Conservation (phyloP, 2,797 vertebrate species). For the Microchirus variegatus region DNA sequence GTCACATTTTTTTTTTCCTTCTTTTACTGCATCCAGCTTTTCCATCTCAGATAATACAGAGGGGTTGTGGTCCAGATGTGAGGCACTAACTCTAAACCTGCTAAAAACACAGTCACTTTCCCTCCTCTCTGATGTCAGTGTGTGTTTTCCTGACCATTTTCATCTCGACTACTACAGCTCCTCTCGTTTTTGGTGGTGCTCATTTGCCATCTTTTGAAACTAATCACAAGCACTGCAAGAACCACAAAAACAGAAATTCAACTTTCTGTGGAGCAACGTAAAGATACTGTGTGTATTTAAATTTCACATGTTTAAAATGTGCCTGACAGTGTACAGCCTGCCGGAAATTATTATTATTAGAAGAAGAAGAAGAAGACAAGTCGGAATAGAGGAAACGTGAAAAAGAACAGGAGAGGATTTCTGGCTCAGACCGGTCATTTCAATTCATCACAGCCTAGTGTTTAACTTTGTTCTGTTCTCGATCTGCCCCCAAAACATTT, state of each 20-base stretch:
- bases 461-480: slow-evolving; percentile 14
- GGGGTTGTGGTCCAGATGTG: slow-evolving; percentile 74
- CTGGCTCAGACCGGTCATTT: slow-evolving; percentile 4
- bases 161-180: slow-evolving; percentile 11
- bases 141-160: slow-evolving; percentile 41
- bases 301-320: slow-evolving; percentile 1
- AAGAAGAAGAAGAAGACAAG: neutral
- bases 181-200: neutral
- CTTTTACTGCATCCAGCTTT: slow-evolving; percentile 56
- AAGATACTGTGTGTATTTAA: slow-evolving; percentile 3
- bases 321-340: neutral
- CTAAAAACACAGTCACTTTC: slow-evolving; percentile 61
- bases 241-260: slow-evolving; percentile 35
- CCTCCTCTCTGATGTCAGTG: slow-evolving; percentile 38
- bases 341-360: too few relatives aligned
- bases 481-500: neutral
- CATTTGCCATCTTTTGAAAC: slow-evolving; percentile 7
- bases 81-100: slow-evolving; percentile 57
- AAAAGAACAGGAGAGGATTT: neutral
- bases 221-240: slow-evolving; percentile 16
- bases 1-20: slow-evolving; percentile 31
- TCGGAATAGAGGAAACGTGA: neutral
- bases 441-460: slow-evolving; percentile 3
- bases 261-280: slow-evolving; percentile 7
- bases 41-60: slow-evolving; percentile 65